phyloP scores from a whole-genome alignment of 2,113 vertebrate genomes.

The Camelus dromedarius region DNA sequence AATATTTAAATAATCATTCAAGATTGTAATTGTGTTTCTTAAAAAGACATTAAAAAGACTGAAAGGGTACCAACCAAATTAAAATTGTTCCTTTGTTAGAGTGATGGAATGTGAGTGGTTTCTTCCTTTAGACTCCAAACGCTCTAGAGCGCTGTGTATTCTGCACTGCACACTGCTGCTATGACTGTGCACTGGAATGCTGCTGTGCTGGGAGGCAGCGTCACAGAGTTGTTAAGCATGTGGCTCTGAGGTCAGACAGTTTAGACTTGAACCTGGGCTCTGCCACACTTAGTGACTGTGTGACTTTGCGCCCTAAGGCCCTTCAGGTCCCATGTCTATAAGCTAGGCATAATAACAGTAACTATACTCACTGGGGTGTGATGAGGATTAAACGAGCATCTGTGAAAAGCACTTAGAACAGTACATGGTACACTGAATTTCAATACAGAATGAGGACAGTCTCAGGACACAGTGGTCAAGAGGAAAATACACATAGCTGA shows the following conservation, averaged over 20 bases:
- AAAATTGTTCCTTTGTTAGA: not conserved
- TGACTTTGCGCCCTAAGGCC: not conserved
- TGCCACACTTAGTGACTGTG: not conserved
- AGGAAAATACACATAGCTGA: not conserved
- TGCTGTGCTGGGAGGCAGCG: not conserved
- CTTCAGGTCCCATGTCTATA: not conserved
- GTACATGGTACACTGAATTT: not conserved
- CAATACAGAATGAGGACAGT: constrained; percentile 2
- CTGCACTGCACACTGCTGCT: fast-evolving
- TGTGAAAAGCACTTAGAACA: not conserved
- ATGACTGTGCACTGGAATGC: not conserved
- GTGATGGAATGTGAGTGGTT: not conserved
- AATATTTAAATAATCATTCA: constrained; percentile 28
- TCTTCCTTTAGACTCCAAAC: not conserved
- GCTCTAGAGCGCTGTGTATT: not conserved
- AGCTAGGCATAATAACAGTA: not conserved
- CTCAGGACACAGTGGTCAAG: not conserved
- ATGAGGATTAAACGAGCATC: not conserved
- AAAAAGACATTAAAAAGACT: constrained; percentile 22
- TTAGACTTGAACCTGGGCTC: not conserved
- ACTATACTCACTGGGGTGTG: not conserved
- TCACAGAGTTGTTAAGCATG: not conserved
- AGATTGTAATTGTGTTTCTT: not conserved
- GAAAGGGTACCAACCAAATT: not conserved
- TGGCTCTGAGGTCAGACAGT: not conserved